Conservation (phyloP, 1,140 invertebrate genomes). For the Ericerus pela region DNA sequence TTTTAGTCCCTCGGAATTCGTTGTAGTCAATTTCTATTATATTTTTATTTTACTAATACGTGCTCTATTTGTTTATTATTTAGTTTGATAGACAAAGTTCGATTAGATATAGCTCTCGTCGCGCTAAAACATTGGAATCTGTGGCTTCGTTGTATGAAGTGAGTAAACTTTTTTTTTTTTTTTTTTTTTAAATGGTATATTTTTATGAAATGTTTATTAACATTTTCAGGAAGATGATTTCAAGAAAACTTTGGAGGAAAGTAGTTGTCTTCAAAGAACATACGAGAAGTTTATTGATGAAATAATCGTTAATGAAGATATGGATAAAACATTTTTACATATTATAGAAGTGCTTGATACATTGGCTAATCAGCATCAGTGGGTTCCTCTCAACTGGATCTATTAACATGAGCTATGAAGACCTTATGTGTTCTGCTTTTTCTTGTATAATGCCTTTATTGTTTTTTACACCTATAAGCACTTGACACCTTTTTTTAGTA, state of each 20-base stretch:
- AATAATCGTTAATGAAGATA: constrained; percentile 87
- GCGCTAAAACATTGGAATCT: constrained; percentile 84
- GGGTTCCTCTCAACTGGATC: constrained; percentile 98
- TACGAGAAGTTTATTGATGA: constrained; percentile 94
- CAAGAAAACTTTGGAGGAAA: constrained; percentile 80
- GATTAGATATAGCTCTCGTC: constrained; percentile 78
- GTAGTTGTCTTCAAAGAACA: constrained; percentile 72
- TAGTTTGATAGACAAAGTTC: constrained; percentile 91
- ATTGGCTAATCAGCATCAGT: constrained; percentile 85
- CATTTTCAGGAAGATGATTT: constrained; percentile 94
- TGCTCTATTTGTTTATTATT: too few species aligned
- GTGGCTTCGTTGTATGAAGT: constrained; percentile 86
- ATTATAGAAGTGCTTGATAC: constrained; percentile 79
- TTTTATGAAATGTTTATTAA: neutral
- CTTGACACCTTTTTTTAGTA: too few species aligned
- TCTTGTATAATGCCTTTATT: too few species aligned
- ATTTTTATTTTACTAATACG: too few species aligned
- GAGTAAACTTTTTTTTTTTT: constrained; percentile 29
- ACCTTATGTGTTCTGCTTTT: too few species aligned
- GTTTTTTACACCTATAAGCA: too few species aligned
- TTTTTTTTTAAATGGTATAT: neutral
- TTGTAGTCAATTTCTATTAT: too few species aligned
- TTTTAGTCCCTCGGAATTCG: too few species aligned
- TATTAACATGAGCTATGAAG: too few species aligned
- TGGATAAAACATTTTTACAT: constrained; percentile 80